Base-by-base conservation (phyloP, 2,113 vertebrate genomes). In the Marmota monax region DNA sequence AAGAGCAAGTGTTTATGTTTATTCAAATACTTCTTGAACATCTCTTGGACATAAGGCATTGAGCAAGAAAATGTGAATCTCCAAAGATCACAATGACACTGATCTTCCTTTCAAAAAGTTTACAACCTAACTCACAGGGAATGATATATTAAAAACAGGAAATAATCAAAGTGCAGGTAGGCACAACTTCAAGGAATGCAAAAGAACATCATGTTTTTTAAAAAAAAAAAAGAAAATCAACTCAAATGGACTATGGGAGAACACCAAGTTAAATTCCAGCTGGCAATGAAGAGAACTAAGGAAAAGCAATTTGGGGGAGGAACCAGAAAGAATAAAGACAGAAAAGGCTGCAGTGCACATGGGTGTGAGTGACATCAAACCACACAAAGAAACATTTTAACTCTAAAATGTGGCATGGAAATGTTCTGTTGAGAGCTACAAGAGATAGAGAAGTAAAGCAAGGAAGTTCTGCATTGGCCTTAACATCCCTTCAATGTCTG, bases 11-110 rank as follows among this genome's bases (percentile, higher is more conserved):
- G 56, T n/a, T 86, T 69, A 51, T n/a, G 91, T 72, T 79, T 76
- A 84, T n/a, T 48, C 65, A 92, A 89, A 84, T 10, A 34, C 23
- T 67, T 90, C 80, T 45, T 72, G 76, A 65, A 95, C 13, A 84
- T 9, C 16, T 12, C 16, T 3, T 22, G 32, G 25, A 69, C 69
- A 20, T 18, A 70, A 73, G 42, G 18, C 8, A 78, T 29, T 72
- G 27, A 84, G 63, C 83, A 78, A 83, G 96, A 79, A 82, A 45
- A 37, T 78, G 14, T 20, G 37, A 51, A 39, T 37, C 23, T 45
- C 51, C 67, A 74, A 95, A 91, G 56, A 83, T 48, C 53, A 58
- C 13, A 67, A 39, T 3, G 65, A 69, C 53, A 72, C 0, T 48
- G 61, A 39, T 22, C 14, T 73, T 61, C 25, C 84, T 77, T 94